Evolutionary conservation across 2,888 invertebrate genomes (phyloP).

Genomic region (Nephrotoma guestfalica): DNA sequence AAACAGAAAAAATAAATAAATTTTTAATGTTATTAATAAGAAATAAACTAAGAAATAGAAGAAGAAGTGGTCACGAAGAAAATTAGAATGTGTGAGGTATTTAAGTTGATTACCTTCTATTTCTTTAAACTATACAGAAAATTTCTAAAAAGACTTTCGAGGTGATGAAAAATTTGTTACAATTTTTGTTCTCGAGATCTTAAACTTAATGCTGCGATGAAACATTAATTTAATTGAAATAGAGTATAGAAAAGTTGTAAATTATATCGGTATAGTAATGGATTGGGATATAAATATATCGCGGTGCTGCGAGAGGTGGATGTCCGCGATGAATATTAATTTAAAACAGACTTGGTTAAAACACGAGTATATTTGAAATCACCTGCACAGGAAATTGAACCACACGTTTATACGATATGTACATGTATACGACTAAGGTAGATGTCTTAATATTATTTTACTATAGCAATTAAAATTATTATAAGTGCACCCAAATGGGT

Average conservation of each 20-base stretch:
- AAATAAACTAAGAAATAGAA: background rate
- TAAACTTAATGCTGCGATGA: background rate
- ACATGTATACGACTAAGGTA: background rate
- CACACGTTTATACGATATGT: background rate
- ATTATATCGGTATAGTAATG: background rate
- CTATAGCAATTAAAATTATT: background rate
- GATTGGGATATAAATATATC: background rate
- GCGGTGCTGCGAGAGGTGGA: background rate
- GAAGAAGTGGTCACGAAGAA: background rate
- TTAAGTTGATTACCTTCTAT: background rate
- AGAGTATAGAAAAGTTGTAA: background rate
- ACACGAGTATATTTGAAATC: background rate
- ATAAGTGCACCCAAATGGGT: background rate
- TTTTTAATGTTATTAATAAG: background rate
- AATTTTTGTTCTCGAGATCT: background rate
- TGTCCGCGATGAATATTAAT: background rate
- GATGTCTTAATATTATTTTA: background rate
- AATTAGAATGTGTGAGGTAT: background rate
- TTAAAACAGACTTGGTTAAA: background rate
- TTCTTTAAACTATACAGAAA: background rate
- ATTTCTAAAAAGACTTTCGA: background rate
- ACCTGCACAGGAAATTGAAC: background rate
- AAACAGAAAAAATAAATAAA: background rate
- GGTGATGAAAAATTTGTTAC: background rate
- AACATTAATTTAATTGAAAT: background rate